Evolutionary conservation across 1,140 invertebrate species (phyloP).

Genomic region (Phthorimaea operculella): DNA sequence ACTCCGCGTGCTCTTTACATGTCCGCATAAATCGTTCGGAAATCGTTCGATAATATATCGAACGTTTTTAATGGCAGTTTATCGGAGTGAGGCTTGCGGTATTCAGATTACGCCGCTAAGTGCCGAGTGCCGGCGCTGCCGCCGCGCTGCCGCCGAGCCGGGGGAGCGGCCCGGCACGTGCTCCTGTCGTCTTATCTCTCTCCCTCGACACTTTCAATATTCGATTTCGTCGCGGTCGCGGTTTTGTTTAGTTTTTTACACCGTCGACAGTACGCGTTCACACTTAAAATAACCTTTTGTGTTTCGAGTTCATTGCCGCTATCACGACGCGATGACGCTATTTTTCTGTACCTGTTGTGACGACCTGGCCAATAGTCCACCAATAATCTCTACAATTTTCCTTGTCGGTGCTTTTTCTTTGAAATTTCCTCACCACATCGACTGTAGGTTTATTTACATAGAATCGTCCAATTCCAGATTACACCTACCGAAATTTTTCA

Average conservation of each 20-base stretch:
- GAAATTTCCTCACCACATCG: too few relatives aligned
- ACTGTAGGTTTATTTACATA: too few relatives aligned
- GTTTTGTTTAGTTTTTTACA: constrained; percentile 40
- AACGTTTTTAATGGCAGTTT: constrained; percentile 67
- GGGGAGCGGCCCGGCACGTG: constrained; percentile 54
- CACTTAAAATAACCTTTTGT: constrained; percentile 21
- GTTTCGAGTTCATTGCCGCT: constrained; percentile 19
- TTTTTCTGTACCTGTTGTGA: neutral
- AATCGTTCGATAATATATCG: constrained; percentile 66
- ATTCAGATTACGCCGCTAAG: constrained; percentile 64
- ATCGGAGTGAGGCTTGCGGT: constrained; percentile 63
- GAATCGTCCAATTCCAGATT: too few relatives aligned
- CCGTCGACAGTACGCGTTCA: constrained; percentile 24
- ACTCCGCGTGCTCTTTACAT: constrained; percentile 19
- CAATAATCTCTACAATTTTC: too few relatives aligned
- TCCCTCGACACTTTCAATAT: constrained; percentile 67
- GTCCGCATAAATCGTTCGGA: constrained; percentile 57
- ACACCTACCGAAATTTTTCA: too few relatives aligned
- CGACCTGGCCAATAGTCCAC: too few relatives aligned
- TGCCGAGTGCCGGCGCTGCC: constrained; percentile 33
- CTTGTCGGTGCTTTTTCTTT: too few relatives aligned
- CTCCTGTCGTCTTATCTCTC: constrained; percentile 42
- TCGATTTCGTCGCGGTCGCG: constrained; percentile 50
- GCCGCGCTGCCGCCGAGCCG: constrained; percentile 6
- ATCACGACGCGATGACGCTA: neutral